phyloP scores from a whole-genome alignment of 1,140 invertebrate genomes.

The Bombyx mandarina region DNA sequence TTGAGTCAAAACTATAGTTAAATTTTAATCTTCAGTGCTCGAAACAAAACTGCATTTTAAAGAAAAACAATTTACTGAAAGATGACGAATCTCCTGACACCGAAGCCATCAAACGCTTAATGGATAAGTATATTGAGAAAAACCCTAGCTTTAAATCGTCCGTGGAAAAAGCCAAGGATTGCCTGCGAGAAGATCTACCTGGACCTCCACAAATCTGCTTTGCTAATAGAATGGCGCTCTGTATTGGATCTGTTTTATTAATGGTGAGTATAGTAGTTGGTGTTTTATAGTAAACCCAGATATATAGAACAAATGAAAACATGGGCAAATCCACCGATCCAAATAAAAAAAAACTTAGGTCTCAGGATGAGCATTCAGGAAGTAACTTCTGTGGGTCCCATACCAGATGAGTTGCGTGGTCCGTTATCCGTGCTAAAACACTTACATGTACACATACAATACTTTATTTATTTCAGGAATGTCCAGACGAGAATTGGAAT shows the following conservation, averaged over 20 bases:
- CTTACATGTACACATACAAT: too few species aligned
- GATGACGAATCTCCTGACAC: conserved; percentile 29
- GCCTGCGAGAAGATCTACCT: conserved; percentile 27
- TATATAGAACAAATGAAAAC: too few species aligned
- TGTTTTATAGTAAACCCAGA: too few species aligned
- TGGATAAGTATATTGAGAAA: conserved; percentile 28
- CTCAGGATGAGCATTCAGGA: too few species aligned
- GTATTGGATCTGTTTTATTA: conserved; percentile 18
- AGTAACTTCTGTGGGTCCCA: too few species aligned
- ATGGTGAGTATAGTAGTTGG: too few species aligned
- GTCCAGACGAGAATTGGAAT: conserved; percentile 31
- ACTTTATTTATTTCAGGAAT: conserved; percentile 32
- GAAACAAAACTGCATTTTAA: conserved; percentile 40
- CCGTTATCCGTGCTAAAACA: too few species aligned
- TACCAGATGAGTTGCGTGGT: too few species aligned
- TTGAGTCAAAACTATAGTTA: neutral
- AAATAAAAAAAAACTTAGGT: too few species aligned
- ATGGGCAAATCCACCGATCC: too few species aligned
- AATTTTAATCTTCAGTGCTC: conserved; percentile 30
- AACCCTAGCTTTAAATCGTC: conserved; percentile 32
- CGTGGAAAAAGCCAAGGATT: conserved; percentile 30
- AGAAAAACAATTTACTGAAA: conserved; percentile 34
- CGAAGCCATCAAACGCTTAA: conserved; percentile 22
- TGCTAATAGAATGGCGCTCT: conserved; percentile 33
- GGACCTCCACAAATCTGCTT: conserved; percentile 38